Conservation (phyloP, 2,888 invertebrate species). For the Philereme transversata region DNA sequence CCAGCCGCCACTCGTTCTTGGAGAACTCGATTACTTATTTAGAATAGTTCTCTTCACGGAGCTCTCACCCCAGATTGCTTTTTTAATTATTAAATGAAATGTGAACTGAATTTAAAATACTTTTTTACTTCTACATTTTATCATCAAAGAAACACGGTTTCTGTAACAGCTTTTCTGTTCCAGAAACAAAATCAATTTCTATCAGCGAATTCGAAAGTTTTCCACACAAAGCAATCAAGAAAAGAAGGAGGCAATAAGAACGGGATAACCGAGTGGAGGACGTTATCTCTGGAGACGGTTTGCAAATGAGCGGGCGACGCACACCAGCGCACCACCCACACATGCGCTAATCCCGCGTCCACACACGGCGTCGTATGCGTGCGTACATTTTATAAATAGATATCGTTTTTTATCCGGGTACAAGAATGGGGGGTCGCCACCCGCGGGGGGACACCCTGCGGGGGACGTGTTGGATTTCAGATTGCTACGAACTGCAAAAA, state of each 20-base stretch:
- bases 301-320: conserved; percentile 81
- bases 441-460: conserved; percentile 73
- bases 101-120: conserved; percentile 41
- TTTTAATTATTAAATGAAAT: conserved; percentile 59
- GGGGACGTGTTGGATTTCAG: conserved; percentile 85
- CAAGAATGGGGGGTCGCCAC: conserved; percentile 80
- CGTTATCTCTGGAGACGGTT: conserved; percentile 84
- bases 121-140: conserved; percentile 9
- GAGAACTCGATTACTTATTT: conserved; percentile 65
- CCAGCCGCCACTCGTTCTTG: conserved; percentile 43
- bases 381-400: conserved; percentile 84
- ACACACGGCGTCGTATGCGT: conserved; percentile 70
- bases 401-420: conserved; percentile 84
- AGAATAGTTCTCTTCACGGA: conserved; percentile 60
- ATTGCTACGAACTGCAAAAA: conserved; percentile 85
- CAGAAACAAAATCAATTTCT: conserved; percentile 74
- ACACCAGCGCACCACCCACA: conserved; percentile 63
- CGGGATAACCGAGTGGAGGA: conserved; percentile 81
- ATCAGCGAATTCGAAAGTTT: conserved; percentile 74
- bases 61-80: conserved; percentile 57
- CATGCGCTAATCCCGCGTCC: conserved; percentile 71
- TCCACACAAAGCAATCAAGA: conserved; percentile 80
- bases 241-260: conserved; percentile 81
- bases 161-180: conserved; percentile 63
- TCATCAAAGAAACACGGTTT: conserved; percentile 16